Conservation (phyloP, 2,888 invertebrate genomes). For the Polymixis flavicincta region DNA sequence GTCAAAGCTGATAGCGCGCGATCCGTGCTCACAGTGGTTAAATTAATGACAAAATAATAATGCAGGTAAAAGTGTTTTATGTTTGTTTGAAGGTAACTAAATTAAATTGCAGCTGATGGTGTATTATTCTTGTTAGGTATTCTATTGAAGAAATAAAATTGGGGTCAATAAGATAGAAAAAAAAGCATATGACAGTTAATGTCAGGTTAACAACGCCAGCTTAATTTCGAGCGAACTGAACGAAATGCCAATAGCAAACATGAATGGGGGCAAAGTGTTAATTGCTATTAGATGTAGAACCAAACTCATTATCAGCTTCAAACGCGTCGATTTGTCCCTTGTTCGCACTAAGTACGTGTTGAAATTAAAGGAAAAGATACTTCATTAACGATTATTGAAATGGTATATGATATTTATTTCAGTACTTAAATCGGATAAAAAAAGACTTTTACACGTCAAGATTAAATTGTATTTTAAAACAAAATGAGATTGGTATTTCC, state of each 20-base stretch:
- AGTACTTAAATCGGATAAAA: not conserved
- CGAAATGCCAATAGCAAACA: constrained; percentile 20
- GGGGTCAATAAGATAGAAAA: too few relatives aligned
- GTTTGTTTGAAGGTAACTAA: too few relatives aligned
- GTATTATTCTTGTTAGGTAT: too few relatives aligned
- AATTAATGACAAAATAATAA: too few relatives aligned
- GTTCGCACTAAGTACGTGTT: too few relatives aligned
- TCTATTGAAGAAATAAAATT: too few relatives aligned
- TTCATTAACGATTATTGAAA: not conserved
- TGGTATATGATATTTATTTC: not conserved
- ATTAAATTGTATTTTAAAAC: not conserved
- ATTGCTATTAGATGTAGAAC: constrained; percentile 10
- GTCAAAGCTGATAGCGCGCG: too few relatives aligned
- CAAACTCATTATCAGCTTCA: constrained; percentile 18
- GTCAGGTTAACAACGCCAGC: not conserved
- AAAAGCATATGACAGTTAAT: not conserved
- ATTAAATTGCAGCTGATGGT: too few relatives aligned
- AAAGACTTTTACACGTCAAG: not conserved
- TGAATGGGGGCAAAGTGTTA: not conserved
- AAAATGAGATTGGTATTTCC: not conserved
- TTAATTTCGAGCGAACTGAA: constrained; percentile 4
- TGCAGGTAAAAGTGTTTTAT: too few relatives aligned
- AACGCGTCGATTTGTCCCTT: not conserved
- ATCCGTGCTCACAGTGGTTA: too few relatives aligned
- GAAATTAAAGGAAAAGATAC: not conserved